Evolutionary conservation across 1,140 invertebrate genomes (phyloP).

Genomic region (Conus ventricosus): DNA sequence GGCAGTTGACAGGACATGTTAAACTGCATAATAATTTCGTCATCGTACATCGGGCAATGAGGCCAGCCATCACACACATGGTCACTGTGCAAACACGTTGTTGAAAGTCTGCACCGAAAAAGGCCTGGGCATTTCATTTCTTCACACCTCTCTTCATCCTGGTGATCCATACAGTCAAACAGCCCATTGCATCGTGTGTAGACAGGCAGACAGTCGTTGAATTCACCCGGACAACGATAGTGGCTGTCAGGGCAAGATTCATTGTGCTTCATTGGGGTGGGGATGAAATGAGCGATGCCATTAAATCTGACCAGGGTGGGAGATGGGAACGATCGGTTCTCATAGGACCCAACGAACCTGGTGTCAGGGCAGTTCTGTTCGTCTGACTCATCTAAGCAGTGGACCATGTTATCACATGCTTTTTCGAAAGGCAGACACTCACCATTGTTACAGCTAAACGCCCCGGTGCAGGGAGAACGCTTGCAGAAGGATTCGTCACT

Average conservation of each 20-base stretch:
- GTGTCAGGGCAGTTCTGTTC: not conserved
- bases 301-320: not conserved
- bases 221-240: not conserved
- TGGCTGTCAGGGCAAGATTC: conserved; percentile 3
- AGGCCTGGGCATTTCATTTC: conserved; percentile 33
- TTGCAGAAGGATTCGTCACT: conserved; percentile 11
- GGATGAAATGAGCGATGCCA: not conserved
- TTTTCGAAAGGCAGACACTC: not conserved
- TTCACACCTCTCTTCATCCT: conserved; percentile 16
- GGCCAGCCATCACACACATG: conserved; percentile 24
- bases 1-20: conserved; percentile 47
- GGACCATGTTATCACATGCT: not conserved
- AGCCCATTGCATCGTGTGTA: conserved; percentile 29
- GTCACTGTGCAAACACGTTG: conserved; percentile 23
- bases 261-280: not conserved
- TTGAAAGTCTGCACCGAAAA: conserved; percentile 24
- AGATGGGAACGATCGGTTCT: not conserved
- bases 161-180: not conserved
- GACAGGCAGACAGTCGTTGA: not conserved
- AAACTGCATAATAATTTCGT: conserved; percentile 34
- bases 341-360: not conserved
- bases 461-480: not conserved
- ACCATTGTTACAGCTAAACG: not conserved
- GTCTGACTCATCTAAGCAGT: conserved; percentile 17
- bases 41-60: conserved; percentile 36